Conservation (phyloP, 2,113 vertebrate genomes). For the Caranx melampygus region DNA sequence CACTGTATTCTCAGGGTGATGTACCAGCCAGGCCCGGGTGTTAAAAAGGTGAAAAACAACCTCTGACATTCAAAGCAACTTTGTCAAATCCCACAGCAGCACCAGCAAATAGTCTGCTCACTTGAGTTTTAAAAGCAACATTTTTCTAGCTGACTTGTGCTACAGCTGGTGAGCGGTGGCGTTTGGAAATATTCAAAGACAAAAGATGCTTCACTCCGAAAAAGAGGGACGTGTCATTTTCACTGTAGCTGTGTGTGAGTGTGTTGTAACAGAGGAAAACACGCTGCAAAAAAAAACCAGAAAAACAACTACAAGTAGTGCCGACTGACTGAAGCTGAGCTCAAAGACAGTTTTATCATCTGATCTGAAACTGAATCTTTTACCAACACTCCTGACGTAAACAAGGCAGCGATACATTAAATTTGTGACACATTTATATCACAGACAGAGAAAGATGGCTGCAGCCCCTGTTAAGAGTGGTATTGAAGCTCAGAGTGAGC, state of each 20-base stretch:
- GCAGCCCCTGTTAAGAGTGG: too few relatives aligned
- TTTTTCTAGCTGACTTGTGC: conserved; percentile 46
- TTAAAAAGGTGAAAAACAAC: conserved; percentile 38
- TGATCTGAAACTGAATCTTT: neutral
- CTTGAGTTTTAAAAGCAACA: conserved; percentile 10
- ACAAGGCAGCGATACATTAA: neutral
- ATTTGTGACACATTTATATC: neutral
- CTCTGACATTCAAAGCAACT: conserved; percentile 24
- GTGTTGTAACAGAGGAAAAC: conserved; percentile 2
- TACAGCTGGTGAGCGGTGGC: neutral
- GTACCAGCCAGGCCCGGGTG: neutral
- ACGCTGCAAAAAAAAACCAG: neutral
- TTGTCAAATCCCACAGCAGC: conserved; percentile 1
- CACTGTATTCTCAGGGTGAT: neutral
- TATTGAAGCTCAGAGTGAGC: too few relatives aligned
- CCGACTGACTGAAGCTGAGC: neutral
- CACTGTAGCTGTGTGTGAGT: conserved; percentile 19
- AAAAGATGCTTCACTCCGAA: conserved; percentile 30
- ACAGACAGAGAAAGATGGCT: too few relatives aligned
- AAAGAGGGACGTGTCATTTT: conserved; percentile 20
- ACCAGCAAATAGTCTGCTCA: neutral
- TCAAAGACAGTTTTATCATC: neutral
- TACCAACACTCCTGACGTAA: neutral
- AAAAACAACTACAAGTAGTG: neutral
- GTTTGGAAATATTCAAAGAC: conserved; percentile 10